phyloP scores from a whole-genome alignment of 2,113 vertebrate species.

The Sylvietta virens region DNA sequence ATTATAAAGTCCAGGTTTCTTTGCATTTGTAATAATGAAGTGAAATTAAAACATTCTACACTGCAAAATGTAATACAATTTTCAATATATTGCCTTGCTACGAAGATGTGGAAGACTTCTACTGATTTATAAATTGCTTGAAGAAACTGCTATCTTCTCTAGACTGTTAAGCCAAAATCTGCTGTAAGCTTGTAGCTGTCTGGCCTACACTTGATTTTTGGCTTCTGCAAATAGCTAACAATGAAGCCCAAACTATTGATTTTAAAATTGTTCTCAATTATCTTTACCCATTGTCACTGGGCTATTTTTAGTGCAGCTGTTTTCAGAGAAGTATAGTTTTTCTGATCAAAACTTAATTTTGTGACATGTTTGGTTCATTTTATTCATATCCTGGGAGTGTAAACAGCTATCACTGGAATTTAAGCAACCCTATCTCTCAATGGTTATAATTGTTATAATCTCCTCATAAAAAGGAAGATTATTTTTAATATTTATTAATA shows the following conservation, averaged over 20 bases:
- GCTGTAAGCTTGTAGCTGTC: not conserved
- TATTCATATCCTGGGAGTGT: not conserved
- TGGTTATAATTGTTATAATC: not conserved
- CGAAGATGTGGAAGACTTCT: not conserved
- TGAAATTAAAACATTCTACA: not conserved
- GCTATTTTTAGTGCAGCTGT: not conserved
- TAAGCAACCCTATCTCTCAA: not conserved
- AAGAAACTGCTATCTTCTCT: not conserved
- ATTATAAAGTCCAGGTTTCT: not conserved
- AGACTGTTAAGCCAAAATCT: not conserved
- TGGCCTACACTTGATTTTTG: not conserved
- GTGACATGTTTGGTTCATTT: not conserved
- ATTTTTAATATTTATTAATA: not conserved
- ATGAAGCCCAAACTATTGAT: fast-evolving
- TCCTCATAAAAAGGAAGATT: not conserved
- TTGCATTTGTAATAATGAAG: not conserved
- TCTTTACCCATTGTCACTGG: not conserved
- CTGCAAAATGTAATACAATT: not conserved
- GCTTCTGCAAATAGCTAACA: not conserved
- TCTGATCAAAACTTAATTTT: not conserved
- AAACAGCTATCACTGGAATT: not conserved
- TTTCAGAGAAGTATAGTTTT: not conserved
- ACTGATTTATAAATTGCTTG: not conserved
- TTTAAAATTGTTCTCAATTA: not conserved
- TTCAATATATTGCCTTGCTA: not conserved